A percentile compares a stretch with the other conserved stretches of the same genome.
These are phyloP conservation scores for Tribolium castaneum DNA, from an alignment of 1,140 invertebrate species.

Conservation along the genomic window DNA sequence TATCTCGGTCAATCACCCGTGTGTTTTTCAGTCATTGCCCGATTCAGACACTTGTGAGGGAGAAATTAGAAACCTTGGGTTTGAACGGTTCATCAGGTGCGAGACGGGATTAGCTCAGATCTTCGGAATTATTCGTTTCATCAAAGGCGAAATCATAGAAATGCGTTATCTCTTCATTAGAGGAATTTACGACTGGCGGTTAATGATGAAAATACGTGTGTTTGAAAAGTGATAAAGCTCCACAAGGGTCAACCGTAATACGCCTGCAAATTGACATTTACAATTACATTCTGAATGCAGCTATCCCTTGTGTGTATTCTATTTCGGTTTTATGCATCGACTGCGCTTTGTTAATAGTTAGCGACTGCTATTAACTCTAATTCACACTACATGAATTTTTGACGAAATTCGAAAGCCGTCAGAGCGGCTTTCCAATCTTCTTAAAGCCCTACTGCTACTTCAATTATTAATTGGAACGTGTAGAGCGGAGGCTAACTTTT, in stretches of 20 bases:
- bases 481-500: neutral
- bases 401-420: neutral
- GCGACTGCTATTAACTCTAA: neutral
- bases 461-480: neutral
- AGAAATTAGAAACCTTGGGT: neutral
- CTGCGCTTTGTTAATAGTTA: neutral
- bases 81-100: neutral
- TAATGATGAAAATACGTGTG: slow-evolving; percentile 9
- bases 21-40: neutral
- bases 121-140: neutral
- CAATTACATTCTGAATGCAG: neutral
- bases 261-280: neutral
- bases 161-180: slow-evolving; percentile 7
- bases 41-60: neutral
- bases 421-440: neutral
- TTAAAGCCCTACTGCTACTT: neutral
- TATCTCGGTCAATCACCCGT: neutral
- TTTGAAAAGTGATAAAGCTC: slow-evolving; percentile 8
- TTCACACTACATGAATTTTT: neutral
- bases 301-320: neutral
- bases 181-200: neutral
- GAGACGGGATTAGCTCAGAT: neutral
- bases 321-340: neutral
- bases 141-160: neutral
- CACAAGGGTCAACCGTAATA: neutral